phyloP scores from a whole-genome alignment of 2,113 vertebrate species.

The Ceyx margarethae region DNA sequence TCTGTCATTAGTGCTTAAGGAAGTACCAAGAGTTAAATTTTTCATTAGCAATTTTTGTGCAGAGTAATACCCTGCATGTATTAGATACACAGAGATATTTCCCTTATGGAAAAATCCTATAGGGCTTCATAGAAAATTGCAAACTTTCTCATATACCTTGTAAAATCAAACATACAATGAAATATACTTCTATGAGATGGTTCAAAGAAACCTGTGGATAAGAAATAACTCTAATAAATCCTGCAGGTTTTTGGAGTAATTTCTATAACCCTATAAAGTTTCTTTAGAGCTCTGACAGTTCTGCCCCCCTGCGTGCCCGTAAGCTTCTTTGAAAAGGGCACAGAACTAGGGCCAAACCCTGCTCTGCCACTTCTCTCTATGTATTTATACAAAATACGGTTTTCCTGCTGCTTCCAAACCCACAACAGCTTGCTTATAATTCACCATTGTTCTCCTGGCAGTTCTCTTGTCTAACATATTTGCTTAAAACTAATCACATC shows the following conservation, averaged over 20 bases:
- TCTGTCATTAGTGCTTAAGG: slow-evolving; percentile 65
- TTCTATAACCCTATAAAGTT: slow-evolving; percentile 9
- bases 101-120: slow-evolving; percentile 53
- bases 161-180: slow-evolving; percentile 23
- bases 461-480: neutral
- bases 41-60: slow-evolving; percentile 69
- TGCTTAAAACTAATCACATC: neutral
- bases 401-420: neutral
- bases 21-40: slow-evolving; percentile 65
- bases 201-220: slow-evolving; percentile 19
- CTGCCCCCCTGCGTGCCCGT: neutral
- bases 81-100: slow-evolving; percentile 41
- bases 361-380: neutral
- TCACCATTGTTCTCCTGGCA: neutral
- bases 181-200: neutral
- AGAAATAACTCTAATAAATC: slow-evolving; percentile 1
- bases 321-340: neutral
- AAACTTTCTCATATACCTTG: slow-evolving; percentile 23
- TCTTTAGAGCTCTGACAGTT: neutral
- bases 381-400: neutral
- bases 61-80: slow-evolving; percentile 51
- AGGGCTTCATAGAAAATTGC: slow-evolving; percentile 40
- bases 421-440: neutral
- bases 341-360: neutral
- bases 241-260: slow-evolving; percentile 5